These are phyloP conservation scores for Criorhina ranunculi DNA, from an alignment of 2,888 invertebrate genomes.

Conservation along the genomic window DNA sequence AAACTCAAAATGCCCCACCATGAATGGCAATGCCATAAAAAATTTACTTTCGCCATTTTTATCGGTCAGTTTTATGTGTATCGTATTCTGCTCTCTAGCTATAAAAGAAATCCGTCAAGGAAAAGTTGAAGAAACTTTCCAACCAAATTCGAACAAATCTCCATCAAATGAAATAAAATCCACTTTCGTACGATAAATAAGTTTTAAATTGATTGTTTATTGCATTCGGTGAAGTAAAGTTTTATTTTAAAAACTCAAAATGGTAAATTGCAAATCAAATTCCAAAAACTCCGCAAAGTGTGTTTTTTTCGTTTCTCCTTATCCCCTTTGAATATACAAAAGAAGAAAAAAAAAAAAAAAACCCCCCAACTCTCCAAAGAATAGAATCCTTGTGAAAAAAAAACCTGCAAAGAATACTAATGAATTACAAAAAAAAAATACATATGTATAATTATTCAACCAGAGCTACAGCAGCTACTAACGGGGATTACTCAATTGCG, in stretches of 20 bases:
- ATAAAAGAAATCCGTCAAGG: slow-evolving; percentile 64
- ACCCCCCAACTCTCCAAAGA: slow-evolving; percentile 29
- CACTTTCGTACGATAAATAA: slow-evolving; percentile 37
- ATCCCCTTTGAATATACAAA: slow-evolving; percentile 42
- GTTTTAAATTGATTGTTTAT: slow-evolving; percentile 52
- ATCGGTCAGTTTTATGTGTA: slow-evolving; percentile 68
- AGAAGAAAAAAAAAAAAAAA: slow-evolving; percentile 19
- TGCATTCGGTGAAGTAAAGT: slow-evolving; percentile 55
- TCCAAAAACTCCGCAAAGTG: slow-evolving; percentile 50
- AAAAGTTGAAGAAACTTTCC: slow-evolving; percentile 58
- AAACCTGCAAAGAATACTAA: slow-evolving; percentile 32
- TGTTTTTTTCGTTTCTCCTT: slow-evolving; percentile 52
- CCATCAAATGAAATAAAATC: slow-evolving; percentile 70
- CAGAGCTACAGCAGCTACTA: not conserved
- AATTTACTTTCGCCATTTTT: slow-evolving; percentile 63
- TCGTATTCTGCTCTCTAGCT: slow-evolving; percentile 65
- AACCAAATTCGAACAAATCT: slow-evolving; percentile 54
- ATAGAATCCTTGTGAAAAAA: slow-evolving; percentile 50
- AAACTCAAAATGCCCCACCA: not conserved
- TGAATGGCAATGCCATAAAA: slow-evolving; percentile 51
- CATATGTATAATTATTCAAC: slow-evolving; percentile 53
- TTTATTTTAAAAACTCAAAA: slow-evolving; percentile 56
- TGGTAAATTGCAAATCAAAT: slow-evolving; percentile 57
- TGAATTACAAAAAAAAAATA: slow-evolving; percentile 29
- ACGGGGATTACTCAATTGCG: slow-evolving; percentile 49